phyloP scores from a whole-genome alignment of 2,797 vertebrate species.

The Gallinago stenura region DNA sequence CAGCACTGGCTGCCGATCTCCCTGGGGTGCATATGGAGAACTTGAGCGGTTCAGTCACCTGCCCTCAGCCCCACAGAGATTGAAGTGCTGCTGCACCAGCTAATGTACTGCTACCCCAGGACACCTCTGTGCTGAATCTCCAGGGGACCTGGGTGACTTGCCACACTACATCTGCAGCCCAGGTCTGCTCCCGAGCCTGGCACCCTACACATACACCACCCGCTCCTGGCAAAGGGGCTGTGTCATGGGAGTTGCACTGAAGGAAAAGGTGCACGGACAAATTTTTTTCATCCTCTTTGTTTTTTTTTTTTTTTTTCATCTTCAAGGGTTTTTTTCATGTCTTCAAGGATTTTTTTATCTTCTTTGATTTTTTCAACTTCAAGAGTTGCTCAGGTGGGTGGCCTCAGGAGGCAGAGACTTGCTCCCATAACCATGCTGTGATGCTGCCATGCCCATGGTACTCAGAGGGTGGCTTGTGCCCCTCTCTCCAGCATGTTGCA shows the following conservation, averaged over 20 bases:
- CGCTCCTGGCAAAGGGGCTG: not conserved
- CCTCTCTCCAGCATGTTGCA: not conserved
- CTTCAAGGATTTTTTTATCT: too few species aligned
- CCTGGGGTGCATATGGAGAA: rapidly evolving
- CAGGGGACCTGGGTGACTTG: not conserved
- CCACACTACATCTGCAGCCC: not conserved
- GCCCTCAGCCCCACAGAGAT: not conserved
- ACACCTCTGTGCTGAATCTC: rapidly evolving
- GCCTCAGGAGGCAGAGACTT: not conserved
- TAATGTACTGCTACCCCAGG: rapidly evolving
- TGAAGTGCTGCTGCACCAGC: not conserved
- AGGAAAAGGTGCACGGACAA: rapidly evolving
- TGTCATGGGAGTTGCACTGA: not conserved
- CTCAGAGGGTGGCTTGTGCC: rapidly evolving
- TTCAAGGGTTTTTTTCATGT: not conserved
- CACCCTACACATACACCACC: too few species aligned
- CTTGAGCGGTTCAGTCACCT: rapidly evolving
- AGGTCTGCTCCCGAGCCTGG: not conserved
- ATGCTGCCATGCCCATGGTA: not conserved
- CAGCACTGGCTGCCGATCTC: rapidly evolving
- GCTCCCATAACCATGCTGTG: not conserved
- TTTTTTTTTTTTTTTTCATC: not conserved
- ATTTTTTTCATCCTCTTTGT: not conserved
- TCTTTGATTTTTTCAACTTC: not conserved
- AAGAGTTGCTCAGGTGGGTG: rapidly evolving